Evolutionary conservation across 1,140 invertebrate genomes (phyloP), one percentile per base, ranked within the genome.

Genomic region (Eueides isabella): DNA sequence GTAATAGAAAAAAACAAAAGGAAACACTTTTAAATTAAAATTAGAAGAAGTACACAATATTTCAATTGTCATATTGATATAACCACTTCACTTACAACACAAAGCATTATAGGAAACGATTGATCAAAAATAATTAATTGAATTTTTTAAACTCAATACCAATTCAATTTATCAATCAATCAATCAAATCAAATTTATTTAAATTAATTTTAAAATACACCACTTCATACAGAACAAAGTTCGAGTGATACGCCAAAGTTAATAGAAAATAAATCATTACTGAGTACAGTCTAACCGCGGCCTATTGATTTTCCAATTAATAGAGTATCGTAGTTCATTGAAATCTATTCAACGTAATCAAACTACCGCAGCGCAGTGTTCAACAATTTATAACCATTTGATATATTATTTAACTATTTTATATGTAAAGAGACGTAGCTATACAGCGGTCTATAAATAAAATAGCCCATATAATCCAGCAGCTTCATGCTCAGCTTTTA

Each of bases 291-390:
- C 35, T 55, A 69, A 70, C 61, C 68, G 30, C 68, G 48, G 55
- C 2, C 28, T 70, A 70, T 70, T 70, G 68, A 70, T 70, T 70
- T 70, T 63, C 55, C 19, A 31, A 70, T 70, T 70, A 70, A 70
- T 70, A 70, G 31, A 61, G 68, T 70, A 70, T 63, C 67, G 67
- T 55, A 61, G 55, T 69, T 61, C 67, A 69, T 69, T 61, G 67
- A 61, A 69, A 69, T 61, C 44, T 61, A 61, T 61, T 61, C 48
- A n/a, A 69, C 48, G 48, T 61, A 61, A 67, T 67, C 31, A 67
- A 67, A 69, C 31, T 35, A 69, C 48, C 67, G 30, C 44, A 69
- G n/a, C 48, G 30, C 19, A 69, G n/a, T 44, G 67, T 69, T 38
- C 30, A 29, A 44, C 31, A 61, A 69, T 69, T 69, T 61, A 69